phyloP scores from a whole-genome alignment of 2,888 invertebrate species.

The Frankliniella intonsa region DNA sequence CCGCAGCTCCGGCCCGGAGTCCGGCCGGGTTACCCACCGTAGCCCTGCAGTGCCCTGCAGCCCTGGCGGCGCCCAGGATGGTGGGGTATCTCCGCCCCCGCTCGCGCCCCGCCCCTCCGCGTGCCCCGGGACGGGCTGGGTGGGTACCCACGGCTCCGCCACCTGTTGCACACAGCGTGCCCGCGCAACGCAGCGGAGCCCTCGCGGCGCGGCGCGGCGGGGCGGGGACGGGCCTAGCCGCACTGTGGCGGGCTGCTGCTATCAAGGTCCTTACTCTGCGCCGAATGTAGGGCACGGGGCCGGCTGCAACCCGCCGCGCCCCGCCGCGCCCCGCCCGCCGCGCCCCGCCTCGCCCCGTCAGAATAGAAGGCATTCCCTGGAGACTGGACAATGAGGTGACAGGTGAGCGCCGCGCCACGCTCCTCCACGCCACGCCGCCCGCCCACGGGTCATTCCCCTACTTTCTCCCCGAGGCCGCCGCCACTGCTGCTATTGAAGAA shows the following conservation, averaged over 20 bases:
- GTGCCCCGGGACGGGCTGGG: too few species aligned
- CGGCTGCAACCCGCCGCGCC: neutral
- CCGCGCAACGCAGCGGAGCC: neutral
- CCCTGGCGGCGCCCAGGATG: neutral
- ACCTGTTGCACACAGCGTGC: neutral
- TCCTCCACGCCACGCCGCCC: neutral
- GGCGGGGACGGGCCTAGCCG: too few species aligned
- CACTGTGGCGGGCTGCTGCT: neutral
- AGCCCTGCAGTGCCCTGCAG: too few species aligned
- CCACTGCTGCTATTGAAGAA: neutral
- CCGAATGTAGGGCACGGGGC: conserved; percentile 7
- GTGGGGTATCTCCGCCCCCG: neutral
- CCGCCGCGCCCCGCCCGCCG: conserved; percentile 3
- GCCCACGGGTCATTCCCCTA: neutral
- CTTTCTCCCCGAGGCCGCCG: neutral
- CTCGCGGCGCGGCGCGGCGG: neutral
- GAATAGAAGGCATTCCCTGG: too few species aligned
- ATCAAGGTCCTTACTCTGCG: neutral
- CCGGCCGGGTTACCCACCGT: too few species aligned
- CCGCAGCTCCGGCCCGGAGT: too few species aligned
- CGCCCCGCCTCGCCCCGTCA: neutral
- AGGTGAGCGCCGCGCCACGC: neutral
- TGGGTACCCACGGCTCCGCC: neutral
- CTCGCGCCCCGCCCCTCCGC: too few species aligned
- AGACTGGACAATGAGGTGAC: neutral